Base-by-base conservation (phyloP, 2,113 vertebrate genomes). In the Carassius carassius region DNA sequence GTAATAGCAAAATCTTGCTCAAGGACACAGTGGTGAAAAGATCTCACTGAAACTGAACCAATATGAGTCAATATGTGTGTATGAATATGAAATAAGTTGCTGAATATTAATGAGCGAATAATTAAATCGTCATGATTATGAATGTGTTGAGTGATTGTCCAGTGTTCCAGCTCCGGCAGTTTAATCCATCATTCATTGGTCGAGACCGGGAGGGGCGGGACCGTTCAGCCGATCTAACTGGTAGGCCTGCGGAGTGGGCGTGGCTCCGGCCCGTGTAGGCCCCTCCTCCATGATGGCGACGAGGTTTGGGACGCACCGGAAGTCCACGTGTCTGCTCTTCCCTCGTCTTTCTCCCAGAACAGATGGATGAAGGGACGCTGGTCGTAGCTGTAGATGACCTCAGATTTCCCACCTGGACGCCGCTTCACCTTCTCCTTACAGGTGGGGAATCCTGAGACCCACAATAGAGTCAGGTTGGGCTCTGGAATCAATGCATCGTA, bases 321-420 rank as follows among this genome's bases (percentile, higher is more conserved):
- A 99, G 92, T 99, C 98, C 25, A 99, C 98, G 0, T 99, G 98
- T 35, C 97, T 95, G 79, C 97, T 99, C 92, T 99, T 99, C 0
- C 98, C 98, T 99, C 98, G 91, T 99, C 98, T 84, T 99, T 99
- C 93, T 99, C 98, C 98, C 98, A 99, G 0, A 97, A 99, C 98
- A 99, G 98, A 51, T 97, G 94, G 91, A 99, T 98, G 87, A 99
- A 99, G 0, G 98, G 98, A 47, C 98, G 94, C 92, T 99, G 98
- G 65, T 99, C 97, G 0, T 98, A 99, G 92, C 99, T 99, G 92
- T 99, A 99, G 89, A 99, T 99, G 84, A 99, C 98, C 92, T 99
- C 98, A 0, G 97, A 97, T 14, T 97, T 93, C n/a, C 98, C 97
- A 0, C 98, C 98, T 0, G 97, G 97, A 10, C 98, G 95, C 86